Evolutionary conservation across 1,140 invertebrate species (phyloP), one percentile per base, ranked within the genome.

Genomic region (Drosophila virilis): DNA sequence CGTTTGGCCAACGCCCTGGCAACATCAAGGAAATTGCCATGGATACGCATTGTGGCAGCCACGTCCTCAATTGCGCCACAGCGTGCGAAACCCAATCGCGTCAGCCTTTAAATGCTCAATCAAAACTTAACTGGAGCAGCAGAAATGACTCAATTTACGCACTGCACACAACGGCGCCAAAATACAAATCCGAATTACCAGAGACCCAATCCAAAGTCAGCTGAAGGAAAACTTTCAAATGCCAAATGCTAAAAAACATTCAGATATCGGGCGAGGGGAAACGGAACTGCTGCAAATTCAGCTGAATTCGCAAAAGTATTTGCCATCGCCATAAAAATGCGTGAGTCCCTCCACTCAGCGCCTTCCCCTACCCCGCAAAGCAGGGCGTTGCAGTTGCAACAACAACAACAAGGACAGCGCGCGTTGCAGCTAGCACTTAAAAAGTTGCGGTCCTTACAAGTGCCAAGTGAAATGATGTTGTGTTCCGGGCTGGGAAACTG

Each of bases 51-150:
- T 22, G 55, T 55, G 22, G 59, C 66, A 62, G 58, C 50, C 40
- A 17, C 45, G 40, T 43, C 42, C 57, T 32, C 28, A 33, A 50
- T 32, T 22, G 59, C 17, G 7, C 33, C 68, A 42, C 40, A 43
- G 59, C 68, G 45, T 15, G 68, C n/a, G 68, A 83, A 62, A 80
- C 73, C 73, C 64, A 79, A 70, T 75, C 68, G 73, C 58, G 66
- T 57, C 62, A 50, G 70, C 65, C 78, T 76, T 77, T 83, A 88
- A 88, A 88, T 69, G 80, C 68, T 83, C 84, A 88, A 86, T 86
- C 76, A 86, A 77, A 88, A 83, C 71, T 72, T 76, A 74, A 73
- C 66, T 73, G 55, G 17, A 38, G 15, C 42, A 38, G 10, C 15
- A 58, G 52, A 38, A 79, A 66, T 83, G 79, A 71, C 78, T 74